Conservation (phyloP, 2,797 vertebrate genomes). For the Rhabdophis nuchalis region DNA sequence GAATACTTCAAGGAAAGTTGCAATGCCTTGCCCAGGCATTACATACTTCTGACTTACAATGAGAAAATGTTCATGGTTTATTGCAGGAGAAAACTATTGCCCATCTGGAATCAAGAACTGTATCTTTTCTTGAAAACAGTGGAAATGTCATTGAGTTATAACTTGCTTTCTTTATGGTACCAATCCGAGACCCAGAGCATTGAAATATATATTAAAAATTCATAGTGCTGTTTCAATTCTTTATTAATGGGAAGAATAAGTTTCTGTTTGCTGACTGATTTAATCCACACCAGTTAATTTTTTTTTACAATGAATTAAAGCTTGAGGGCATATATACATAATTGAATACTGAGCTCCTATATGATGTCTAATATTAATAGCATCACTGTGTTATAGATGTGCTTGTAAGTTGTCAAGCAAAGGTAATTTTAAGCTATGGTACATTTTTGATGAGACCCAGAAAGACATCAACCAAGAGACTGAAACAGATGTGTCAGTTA, state of each 20-base stretch:
- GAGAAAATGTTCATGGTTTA: neutral
- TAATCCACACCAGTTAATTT: neutral
- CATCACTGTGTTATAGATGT: neutral
- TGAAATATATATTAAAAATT: neutral
- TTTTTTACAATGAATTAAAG: neutral
- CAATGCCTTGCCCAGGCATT: neutral
- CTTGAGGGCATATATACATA: neutral
- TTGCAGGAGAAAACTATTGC: neutral
- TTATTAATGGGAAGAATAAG: neutral
- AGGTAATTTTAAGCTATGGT: neutral
- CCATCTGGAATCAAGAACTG: neutral
- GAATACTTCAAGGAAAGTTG: neutral
- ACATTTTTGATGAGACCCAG: neutral
- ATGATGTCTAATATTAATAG: neutral
- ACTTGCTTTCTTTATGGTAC: neutral
- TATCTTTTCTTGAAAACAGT: neutral
- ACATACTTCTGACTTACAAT: neutral
- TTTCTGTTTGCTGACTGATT: neutral
- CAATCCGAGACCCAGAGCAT: neutral
- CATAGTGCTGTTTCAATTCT: neutral
- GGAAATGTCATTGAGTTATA: neutral
- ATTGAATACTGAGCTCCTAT: neutral
- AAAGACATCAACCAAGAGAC: neutral
- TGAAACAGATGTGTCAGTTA: conserved; percentile 16
- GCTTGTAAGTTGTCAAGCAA: conserved; percentile 19